Conservation (phyloP, 1,140 invertebrate species). For the Hormaphis cornu region DNA sequence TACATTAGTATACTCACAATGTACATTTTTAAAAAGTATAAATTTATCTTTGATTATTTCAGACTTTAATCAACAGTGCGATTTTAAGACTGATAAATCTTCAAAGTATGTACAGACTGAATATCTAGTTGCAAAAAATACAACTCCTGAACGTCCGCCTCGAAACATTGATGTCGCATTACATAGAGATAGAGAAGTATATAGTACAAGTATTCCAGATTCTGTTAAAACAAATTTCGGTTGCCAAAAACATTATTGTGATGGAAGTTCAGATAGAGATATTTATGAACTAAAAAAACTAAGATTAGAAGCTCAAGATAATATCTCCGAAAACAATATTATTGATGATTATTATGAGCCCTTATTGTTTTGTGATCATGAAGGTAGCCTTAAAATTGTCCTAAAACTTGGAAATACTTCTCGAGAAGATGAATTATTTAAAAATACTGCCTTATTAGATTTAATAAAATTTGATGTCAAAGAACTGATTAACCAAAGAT, state of each 20-base stretch:
- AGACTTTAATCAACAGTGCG: background rate
- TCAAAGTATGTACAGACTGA: conserved; percentile 7
- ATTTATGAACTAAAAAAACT: background rate
- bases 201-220: background rate
- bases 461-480: conserved; percentile 3
- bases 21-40: too few relatives aligned
- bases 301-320: background rate
- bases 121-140: background rate
- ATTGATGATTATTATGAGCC: background rate
- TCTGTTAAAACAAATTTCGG: background rate
- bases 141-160: background rate
- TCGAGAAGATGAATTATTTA: conserved; percentile 5
- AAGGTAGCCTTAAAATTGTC: background rate
- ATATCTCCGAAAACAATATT: background rate
- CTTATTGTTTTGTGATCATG: background rate
- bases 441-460: background rate
- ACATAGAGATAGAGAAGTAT: background rate
- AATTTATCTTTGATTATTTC: too few relatives aligned
- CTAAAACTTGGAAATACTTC: background rate
- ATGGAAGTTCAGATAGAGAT: background rate
- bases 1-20: too few relatives aligned
- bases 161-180: background rate
- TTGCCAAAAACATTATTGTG: background rate
- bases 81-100: background rate
- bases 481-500: background rate